These are phyloP conservation scores for Pholis gunnellus DNA, from an alignment of 2,113 vertebrate species.

Conservation along the genomic window DNA sequence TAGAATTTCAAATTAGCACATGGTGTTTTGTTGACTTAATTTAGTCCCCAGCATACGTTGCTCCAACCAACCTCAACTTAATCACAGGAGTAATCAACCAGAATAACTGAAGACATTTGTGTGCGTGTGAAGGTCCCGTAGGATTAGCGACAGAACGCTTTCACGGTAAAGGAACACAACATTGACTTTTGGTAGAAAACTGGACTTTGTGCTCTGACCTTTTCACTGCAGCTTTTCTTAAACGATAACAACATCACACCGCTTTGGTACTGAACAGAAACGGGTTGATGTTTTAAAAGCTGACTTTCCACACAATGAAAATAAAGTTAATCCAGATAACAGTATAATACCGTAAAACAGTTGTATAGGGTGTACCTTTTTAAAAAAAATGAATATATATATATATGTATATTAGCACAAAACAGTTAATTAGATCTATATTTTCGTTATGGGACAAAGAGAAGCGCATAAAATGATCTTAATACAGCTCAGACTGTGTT, in stretches of 20 bases:
- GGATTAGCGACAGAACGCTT: neutral
- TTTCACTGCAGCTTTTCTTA: conserved; percentile 11
- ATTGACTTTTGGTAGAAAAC: conserved; percentile 17
- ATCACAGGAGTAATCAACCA: neutral
- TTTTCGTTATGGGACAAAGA: neutral
- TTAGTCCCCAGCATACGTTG: neutral
- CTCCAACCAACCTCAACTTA: neutral
- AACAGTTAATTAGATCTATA: neutral
- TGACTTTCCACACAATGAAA: neutral
- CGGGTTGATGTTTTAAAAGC: neutral
- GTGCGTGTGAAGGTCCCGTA: neutral
- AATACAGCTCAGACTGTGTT: neutral
- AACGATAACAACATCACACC: neutral
- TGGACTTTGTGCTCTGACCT: neutral
- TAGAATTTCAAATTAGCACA: neutral
- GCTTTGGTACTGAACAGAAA: neutral
- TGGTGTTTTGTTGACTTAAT: neutral
- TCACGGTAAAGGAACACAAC: neutral
- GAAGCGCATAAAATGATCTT: neutral
- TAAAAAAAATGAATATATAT: neutral
- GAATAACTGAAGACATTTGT: conserved; percentile 1
- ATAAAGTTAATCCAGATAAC: neutral
- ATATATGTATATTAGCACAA: neutral
- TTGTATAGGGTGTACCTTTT: neutral
- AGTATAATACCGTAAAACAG: neutral